These are phyloP conservation scores for Rousettus leschenaultii DNA, from an alignment of 2,113 vertebrate species.

Conservation along the genomic window DNA sequence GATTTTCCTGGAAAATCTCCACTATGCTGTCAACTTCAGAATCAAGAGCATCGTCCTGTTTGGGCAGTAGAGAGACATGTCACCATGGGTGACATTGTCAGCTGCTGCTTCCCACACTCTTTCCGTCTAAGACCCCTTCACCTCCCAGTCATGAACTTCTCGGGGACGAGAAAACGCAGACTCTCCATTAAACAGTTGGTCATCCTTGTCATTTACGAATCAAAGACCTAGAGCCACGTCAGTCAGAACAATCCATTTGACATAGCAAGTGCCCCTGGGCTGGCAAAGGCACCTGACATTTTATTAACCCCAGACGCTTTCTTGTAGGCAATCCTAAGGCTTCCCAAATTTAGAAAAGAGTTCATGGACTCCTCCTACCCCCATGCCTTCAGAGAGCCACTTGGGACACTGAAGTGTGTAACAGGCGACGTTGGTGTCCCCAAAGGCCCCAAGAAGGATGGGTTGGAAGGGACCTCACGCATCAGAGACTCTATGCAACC, in stretches of 20 bases:
- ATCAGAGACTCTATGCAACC: neutral
- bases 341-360: neutral
- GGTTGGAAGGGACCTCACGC: neutral
- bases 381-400: neutral
- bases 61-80: neutral
- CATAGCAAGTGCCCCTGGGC: neutral
- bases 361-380: neutral
- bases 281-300: neutral
- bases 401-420: neutral
- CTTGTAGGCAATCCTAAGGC: neutral
- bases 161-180: neutral
- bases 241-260: neutral
- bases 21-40: neutral
- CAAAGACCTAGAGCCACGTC: neutral
- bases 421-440: neutral
- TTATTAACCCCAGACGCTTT: neutral
- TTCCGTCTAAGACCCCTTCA: neutral
- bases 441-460: neutral
- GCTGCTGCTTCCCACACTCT: neutral
- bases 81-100: neutral
- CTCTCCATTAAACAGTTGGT: neutral
- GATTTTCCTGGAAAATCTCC: neutral
- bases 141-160: neutral
- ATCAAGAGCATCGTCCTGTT: neutral
- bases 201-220: neutral